phyloP scores from a whole-genome alignment of 2,888 invertebrate species.

The Scaeva pyrastri region DNA sequence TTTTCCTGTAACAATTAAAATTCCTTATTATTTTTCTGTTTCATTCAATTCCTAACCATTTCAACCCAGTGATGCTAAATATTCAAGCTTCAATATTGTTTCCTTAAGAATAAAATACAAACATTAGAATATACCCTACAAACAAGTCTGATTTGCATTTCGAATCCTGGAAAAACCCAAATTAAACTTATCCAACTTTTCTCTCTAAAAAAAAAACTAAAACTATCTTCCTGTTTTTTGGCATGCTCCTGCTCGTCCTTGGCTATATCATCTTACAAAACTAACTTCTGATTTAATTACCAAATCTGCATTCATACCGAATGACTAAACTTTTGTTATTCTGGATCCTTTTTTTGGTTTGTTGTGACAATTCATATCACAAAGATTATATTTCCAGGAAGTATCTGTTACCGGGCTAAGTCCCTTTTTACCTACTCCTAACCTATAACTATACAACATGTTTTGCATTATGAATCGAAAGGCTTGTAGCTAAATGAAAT shows the following conservation, averaged over 20 bases:
- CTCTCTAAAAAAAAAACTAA: not conserved
- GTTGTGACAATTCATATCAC: not conserved
- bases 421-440: too few species aligned
- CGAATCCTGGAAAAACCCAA: too few species aligned
- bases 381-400: not conserved
- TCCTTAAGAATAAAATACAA: too few species aligned
- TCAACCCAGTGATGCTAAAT: too few species aligned
- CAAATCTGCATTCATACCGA: slow-evolving; percentile 19
- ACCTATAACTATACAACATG: too few species aligned
- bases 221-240: not conserved
- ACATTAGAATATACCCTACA: too few species aligned
- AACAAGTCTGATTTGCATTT: too few species aligned
- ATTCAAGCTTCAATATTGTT: not conserved
- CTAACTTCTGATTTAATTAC: slow-evolving; percentile 3
- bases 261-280: slow-evolving; percentile 13
- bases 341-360: not conserved
- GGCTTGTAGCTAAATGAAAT: slow-evolving; percentile 10
- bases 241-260: not conserved
- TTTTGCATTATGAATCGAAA: slow-evolving; percentile 16
- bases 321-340: slow-evolving; percentile 3
- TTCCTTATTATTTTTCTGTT: too few species aligned
- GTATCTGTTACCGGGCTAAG: not conserved
- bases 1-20: too few species aligned
- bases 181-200: not conserved
- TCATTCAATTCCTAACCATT: too few species aligned